A percentile compares a stretch with the other conserved stretches of the same genome.
phyloP scores from a whole-genome alignment of 2,888 invertebrate genomes.

The Chloroclystis v-ata region DNA sequence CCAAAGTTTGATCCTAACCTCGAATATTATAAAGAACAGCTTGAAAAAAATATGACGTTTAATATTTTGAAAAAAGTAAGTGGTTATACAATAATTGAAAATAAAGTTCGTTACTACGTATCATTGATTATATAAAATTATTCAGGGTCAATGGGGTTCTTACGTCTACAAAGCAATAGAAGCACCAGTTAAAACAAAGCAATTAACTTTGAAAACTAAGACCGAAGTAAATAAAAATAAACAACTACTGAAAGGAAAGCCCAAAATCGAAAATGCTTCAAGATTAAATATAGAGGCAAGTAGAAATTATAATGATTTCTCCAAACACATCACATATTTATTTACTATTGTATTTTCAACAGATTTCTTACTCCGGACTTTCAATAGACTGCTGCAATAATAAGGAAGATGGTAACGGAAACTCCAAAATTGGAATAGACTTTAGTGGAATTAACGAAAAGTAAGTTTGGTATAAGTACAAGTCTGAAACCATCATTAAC shows the following conservation, averaged over 20 bases:
- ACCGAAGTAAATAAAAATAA: no score
- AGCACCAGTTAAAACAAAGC: no score
- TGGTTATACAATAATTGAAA: not conserved
- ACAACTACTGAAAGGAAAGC: no score
- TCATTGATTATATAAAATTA: no score
- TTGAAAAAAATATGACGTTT: slow-evolving; percentile 80
- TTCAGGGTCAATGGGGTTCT: no score
- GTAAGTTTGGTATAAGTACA: slow-evolving; percentile 31
- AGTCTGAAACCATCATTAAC: no score
- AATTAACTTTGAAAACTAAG: no score
- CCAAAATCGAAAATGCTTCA: no score
- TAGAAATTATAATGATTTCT: no score
- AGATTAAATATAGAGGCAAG: no score
- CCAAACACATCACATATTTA: not conserved
- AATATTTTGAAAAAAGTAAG: slow-evolving; percentile 75
- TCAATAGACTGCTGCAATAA: slow-evolving; percentile 39
- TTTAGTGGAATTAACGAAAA: slow-evolving; percentile 46
- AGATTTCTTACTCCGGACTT: slow-evolving; percentile 46
- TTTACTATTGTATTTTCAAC: slow-evolving; percentile 4
- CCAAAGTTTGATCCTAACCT: slow-evolving; percentile 69
- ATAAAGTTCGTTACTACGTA: no score
- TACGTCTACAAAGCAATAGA: no score
- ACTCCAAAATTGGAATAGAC: slow-evolving; percentile 42
- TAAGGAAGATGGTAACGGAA: slow-evolving; percentile 19
- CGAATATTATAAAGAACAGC: slow-evolving; percentile 67